Evolutionary conservation across 2,888 invertebrate species (phyloP).

Genomic region (Magallana nippona): DNA sequence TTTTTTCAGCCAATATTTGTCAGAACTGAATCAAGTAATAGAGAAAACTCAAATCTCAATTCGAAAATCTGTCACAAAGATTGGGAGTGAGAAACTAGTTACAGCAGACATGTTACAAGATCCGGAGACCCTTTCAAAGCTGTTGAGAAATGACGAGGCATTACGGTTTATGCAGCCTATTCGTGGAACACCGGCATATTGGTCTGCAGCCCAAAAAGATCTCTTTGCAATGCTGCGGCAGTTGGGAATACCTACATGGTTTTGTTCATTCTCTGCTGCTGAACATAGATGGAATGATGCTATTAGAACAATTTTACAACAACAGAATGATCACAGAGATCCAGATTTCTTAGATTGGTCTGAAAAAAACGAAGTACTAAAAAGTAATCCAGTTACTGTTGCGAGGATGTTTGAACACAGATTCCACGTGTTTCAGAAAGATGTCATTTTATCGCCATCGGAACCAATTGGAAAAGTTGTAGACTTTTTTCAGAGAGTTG

Average conservation of each 20-base stretch:
- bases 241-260: constrained; percentile 45
- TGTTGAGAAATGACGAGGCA: constrained; percentile 49
- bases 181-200: constrained; percentile 54
- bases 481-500: constrained; percentile 57
- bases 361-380: constrained; percentile 49
- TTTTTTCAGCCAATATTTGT: constrained; percentile 47
- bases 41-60: constrained; percentile 41
- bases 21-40: constrained; percentile 43
- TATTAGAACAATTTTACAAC: constrained; percentile 49
- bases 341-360: constrained; percentile 50
- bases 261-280: constrained; percentile 47
- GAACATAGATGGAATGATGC: constrained; percentile 50
- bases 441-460: constrained; percentile 40
- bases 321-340: constrained; percentile 41
- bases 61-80: constrained; percentile 41
- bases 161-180: constrained; percentile 48
- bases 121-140: constrained; percentile 19
- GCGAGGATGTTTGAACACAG: constrained; percentile 55
- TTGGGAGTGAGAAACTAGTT: constrained; percentile 34
- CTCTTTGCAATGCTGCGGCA: constrained; percentile 48
- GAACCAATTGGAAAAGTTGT: constrained; percentile 49
- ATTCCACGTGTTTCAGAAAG: constrained; percentile 46
- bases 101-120: constrained; percentile 43
- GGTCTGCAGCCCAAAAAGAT: constrained; percentile 51
- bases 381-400: constrained; percentile 55